These are phyloP conservation scores for Cyanoderma ruficeps DNA, from an alignment of 2,113 vertebrate genomes.

Conservation along the genomic window DNA sequence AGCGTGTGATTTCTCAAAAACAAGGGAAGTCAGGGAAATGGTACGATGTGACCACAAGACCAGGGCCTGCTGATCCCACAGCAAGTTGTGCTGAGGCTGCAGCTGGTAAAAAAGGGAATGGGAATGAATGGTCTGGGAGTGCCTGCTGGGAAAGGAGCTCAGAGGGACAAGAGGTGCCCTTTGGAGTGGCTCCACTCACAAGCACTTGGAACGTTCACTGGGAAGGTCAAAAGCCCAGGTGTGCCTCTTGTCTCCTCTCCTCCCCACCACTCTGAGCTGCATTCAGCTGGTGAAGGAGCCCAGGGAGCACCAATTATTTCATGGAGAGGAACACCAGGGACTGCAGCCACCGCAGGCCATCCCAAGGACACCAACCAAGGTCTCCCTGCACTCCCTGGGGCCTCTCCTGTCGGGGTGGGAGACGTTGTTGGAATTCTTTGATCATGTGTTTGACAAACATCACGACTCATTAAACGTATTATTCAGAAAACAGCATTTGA, in stretches of 20 bases:
- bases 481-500: conserved; percentile 52
- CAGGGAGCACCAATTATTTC: not conserved
- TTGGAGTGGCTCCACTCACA: not conserved
- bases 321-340: not conserved
- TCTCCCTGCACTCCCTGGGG: not conserved
- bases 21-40: not conserved
- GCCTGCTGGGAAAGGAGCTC: not conserved
- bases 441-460: conserved; percentile 63
- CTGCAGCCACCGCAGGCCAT: not conserved
- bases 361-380: not conserved
- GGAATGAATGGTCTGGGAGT: not conserved
- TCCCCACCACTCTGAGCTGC: not conserved
- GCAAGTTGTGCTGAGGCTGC: not conserved
- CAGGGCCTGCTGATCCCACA: not conserved
- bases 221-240: conserved; percentile 48
- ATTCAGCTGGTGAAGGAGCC: not conserved
- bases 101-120: not conserved
- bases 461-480: conserved; percentile 45
- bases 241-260: not conserved
- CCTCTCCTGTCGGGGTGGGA: not conserved
- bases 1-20: not conserved
- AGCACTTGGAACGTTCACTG: not conserved
- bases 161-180: not conserved
- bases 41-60: not conserved
- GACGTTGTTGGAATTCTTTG: not conserved